phyloP scores from a whole-genome alignment of 2,888 invertebrate species.

The Chymomyza procnemis region DNA sequence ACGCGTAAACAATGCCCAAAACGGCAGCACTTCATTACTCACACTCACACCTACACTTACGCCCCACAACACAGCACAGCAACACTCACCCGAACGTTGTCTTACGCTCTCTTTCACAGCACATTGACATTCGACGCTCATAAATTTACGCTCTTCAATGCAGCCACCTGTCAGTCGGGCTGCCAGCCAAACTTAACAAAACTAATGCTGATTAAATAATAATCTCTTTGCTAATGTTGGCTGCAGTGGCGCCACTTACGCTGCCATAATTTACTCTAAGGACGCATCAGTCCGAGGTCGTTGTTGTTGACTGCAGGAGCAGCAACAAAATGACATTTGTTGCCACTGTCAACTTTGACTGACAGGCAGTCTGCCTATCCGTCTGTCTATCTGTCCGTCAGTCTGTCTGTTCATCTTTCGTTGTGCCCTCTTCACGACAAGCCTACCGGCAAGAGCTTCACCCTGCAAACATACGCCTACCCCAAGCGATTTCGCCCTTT shows the following conservation, averaged over 20 bases:
- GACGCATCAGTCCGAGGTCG: not conserved
- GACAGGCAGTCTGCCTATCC: conserved; percentile 11
- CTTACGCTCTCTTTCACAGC: conserved; percentile 4
- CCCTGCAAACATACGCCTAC: not conserved
- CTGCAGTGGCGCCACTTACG: conserved; percentile 23
- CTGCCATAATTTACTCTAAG: conserved; percentile 46
- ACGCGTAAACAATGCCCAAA: conserved; percentile 18
- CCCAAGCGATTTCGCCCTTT: not conserved
- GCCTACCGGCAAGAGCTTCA: conserved; percentile 60
- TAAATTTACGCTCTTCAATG: conserved; percentile 9
- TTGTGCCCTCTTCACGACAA: conserved; percentile 5
- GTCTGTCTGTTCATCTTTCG: conserved; percentile 26
- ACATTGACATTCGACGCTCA: not conserved
- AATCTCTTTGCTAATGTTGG: conserved; percentile 39
- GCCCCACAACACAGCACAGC: not conserved
- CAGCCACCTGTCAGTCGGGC: conserved; percentile 37
- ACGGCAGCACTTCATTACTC: not conserved
- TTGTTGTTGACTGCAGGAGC: not conserved
- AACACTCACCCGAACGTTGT: not conserved
- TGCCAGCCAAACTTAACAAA: conserved; percentile 29
- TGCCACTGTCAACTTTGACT: conserved; percentile 24
- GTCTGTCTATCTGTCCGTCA: conserved; percentile 9
- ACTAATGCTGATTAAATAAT: conserved; percentile 51
- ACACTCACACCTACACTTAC: conserved; percentile 4
- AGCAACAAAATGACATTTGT: conserved; percentile 8